Evolutionary conservation across 2,888 invertebrate genomes (phyloP).

Genomic region (Calameuta pallipes): DNA sequence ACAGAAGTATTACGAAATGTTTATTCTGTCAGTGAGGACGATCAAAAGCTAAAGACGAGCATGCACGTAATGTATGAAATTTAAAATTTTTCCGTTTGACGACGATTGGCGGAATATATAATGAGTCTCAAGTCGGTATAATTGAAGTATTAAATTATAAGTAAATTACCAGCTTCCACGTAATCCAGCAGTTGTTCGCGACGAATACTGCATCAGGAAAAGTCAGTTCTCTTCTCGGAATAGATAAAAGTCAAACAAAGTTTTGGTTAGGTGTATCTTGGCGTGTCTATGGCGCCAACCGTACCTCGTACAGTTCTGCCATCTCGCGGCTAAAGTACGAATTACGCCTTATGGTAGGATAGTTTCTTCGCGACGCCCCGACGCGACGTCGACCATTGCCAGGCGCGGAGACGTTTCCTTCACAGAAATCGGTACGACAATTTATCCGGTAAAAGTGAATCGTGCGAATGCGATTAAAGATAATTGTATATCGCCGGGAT

Average conservation of each 20-base stretch:
- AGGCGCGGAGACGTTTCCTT: neutral
- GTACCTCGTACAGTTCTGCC: neutral
- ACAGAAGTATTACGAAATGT: neutral
- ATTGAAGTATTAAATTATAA: no score
- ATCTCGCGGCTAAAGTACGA: neutral
- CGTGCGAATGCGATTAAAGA: neutral
- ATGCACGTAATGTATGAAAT: neutral
- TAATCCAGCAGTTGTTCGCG: no score
- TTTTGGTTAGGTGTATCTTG: no score
- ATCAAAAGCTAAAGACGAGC: neutral
- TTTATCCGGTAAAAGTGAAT: neutral
- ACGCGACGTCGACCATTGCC: constrained; percentile 7
- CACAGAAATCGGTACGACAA: no score
- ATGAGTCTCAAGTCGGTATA: no score
- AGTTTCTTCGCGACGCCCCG: neutral
- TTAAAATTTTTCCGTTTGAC: neutral
- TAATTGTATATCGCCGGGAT: no score
- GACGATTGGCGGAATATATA: neutral
- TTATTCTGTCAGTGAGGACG: neutral
- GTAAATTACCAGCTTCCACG: no score
- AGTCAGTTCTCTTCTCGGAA: no score
- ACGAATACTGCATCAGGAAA: no score
- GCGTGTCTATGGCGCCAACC: no score
- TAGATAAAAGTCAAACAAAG: no score
- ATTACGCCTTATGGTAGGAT: neutral